Percentiles rank a stretch among this genome's conserved stretches.
Evolutionary conservation across 2,888 invertebrate species (phyloP).

Genomic region (Drosophila tripunctata): DNA sequence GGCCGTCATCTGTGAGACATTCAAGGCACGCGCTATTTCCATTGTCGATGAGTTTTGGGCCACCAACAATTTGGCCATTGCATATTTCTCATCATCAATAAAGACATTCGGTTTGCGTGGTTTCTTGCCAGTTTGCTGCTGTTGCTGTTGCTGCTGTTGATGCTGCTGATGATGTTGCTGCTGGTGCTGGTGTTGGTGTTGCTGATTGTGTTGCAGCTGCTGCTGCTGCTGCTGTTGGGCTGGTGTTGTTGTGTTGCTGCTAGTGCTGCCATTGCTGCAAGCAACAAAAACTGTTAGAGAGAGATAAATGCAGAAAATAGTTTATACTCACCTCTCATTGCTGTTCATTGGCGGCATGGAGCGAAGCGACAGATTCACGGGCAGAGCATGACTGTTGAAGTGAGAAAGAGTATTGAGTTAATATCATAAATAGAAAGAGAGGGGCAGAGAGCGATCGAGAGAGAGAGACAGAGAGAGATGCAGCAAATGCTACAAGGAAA

Average conservation of each 20-base stretch:
- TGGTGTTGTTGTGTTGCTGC: slow-evolving; percentile 48
- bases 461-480: not conserved
- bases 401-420: not conserved
- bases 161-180: slow-evolving; percentile 24
- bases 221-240: slow-evolving; percentile 36
- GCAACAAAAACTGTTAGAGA: not conserved
- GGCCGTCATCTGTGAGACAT: slow-evolving; percentile 84
- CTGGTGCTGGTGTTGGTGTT: slow-evolving; percentile 33
- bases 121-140: slow-evolving; percentile 73
- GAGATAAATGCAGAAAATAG: not conserved
- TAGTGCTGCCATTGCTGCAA: slow-evolving; percentile 65
- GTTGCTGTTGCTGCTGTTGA: slow-evolving; percentile 40
- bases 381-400: slow-evolving; percentile 72
- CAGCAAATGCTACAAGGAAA: not conserved
- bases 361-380: slow-evolving; percentile 82
- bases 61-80: slow-evolving; percentile 83
- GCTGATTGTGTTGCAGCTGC: slow-evolving; percentile 26
- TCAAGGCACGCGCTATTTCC: slow-evolving; percentile 83
- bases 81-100: slow-evolving; percentile 83
- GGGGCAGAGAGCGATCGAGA: not conserved
- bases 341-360: slow-evolving; percentile 72
- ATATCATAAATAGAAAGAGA: not conserved
- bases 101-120: slow-evolving; percentile 84
- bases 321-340: slow-evolving; percentile 70
- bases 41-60: slow-evolving; percentile 83